Evolutionary conservation across 1,140 invertebrate genomes (phyloP).

Genomic region (Danaus plexippus): DNA sequence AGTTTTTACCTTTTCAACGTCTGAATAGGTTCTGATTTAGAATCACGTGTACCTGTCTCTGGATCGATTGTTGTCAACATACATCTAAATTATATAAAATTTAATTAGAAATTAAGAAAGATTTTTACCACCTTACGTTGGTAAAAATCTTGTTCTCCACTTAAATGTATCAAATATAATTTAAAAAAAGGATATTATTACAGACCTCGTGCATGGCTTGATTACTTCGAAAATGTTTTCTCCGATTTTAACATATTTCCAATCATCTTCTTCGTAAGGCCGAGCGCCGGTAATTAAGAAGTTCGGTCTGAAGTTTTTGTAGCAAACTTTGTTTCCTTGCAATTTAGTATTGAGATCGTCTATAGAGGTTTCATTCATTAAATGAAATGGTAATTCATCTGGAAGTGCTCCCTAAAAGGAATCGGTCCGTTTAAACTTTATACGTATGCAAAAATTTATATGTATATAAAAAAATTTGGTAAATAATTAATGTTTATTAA

Average conservation of each 20-base stretch:
- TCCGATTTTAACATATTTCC: conserved; percentile 80
- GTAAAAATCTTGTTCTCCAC: no score
- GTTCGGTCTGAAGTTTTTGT: conserved; percentile 77
- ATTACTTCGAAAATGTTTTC: conserved; percentile 74
- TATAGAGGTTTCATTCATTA: conserved; percentile 77
- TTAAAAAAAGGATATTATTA: no score
- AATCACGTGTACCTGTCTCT: conserved; percentile 72
- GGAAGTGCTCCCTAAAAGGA: conserved; percentile 71
- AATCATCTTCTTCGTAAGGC: conserved; percentile 78
- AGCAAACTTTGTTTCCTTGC: conserved; percentile 48
- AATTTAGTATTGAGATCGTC: conserved; percentile 75
- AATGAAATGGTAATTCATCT: conserved; percentile 73
- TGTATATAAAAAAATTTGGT: no score
- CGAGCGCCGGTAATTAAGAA: conserved; percentile 76
- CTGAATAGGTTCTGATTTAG: conserved; percentile 73
- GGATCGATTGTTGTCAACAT: conserved; percentile 76
- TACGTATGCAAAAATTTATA: no score
- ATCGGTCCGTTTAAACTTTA: no score
- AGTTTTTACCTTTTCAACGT: conserved; percentile 59
- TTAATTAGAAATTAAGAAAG: not conserved
- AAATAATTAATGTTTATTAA: no score
- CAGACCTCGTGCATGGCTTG: conserved; percentile 76
- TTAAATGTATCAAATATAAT: no score
- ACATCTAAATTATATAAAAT: conserved; percentile 58
- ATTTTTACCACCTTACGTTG: no score